A percentile compares a stretch with the other conserved stretches of the same genome.
phyloP scores from a whole-genome alignment of 2,888 invertebrate species.

The Orthonychiurus folsomi region DNA sequence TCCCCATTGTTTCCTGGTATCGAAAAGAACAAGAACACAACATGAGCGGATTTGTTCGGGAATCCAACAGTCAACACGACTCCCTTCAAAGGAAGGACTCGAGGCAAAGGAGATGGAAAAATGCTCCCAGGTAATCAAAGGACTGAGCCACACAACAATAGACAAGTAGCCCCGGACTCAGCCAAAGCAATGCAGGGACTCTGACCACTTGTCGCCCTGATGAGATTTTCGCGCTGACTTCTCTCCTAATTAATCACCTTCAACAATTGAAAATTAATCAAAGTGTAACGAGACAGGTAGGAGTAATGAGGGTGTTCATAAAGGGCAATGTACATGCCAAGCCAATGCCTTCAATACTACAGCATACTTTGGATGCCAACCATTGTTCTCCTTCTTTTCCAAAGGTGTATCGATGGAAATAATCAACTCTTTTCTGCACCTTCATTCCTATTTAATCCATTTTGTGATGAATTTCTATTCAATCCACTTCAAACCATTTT shows the following conservation, averaged over 20 bases:
- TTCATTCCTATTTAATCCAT: slow-evolving; percentile 18
- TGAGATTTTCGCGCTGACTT: slow-evolving; percentile 38
- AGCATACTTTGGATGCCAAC: neutral
- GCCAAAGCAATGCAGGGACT: neutral
- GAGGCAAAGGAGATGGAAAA: neutral
- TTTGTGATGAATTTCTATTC: slow-evolving; percentile 10
- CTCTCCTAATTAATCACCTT: slow-evolving; percentile 37
- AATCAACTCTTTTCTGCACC: slow-evolving; percentile 12
- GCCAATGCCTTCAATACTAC: slow-evolving; percentile 7
- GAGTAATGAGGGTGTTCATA: slow-evolving; percentile 34
- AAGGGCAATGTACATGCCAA: slow-evolving; percentile 30
- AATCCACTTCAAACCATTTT: no score
- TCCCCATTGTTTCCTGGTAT: no score
- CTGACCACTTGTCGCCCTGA: slow-evolving; percentile 31
- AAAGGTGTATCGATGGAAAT: slow-evolving; percentile 8
- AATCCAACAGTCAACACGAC: no score
- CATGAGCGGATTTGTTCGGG: no score
- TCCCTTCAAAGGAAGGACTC: neutral
- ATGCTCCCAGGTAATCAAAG: neutral
- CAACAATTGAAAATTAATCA: slow-evolving; percentile 40
- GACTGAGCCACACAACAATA: neutral
- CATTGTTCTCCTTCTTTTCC: slow-evolving; percentile 12
- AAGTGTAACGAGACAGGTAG: slow-evolving; percentile 39
- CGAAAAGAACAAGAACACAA: no score
- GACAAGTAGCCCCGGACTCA: neutral